Evolutionary conservation across 2,113 vertebrate genomes (phyloP).

Genomic region (Meriones unguiculatus): DNA sequence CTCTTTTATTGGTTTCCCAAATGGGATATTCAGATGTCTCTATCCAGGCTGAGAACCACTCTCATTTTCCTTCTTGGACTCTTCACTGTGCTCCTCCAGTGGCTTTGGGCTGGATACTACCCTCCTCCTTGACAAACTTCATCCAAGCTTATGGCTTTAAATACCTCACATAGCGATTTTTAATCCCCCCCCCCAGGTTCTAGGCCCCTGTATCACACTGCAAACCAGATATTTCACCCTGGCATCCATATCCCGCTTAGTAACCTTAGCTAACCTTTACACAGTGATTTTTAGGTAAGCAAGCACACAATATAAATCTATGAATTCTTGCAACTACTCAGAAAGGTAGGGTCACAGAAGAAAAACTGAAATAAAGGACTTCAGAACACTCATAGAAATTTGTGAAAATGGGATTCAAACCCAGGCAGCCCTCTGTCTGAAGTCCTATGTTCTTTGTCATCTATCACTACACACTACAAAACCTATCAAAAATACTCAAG

Average conservation of each 20-base stretch:
- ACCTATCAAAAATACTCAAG: not conserved
- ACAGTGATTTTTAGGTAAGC: not conserved
- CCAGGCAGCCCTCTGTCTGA: not conserved
- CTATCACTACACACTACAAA: not conserved
- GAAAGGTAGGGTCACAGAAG: conserved; percentile 2
- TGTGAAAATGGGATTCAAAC: not conserved
- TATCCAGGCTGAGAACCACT: not conserved
- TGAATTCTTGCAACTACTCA: not conserved
- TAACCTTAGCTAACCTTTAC: conserved; percentile 35
- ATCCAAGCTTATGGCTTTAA: not conserved
- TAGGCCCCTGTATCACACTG: not conserved
- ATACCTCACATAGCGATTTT: conserved; percentile 14
- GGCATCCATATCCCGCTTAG: not conserved
- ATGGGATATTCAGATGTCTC: not conserved
- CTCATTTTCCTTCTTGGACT: not conserved
- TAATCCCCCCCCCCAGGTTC: not conserved
- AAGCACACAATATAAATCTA: conserved; percentile 13
- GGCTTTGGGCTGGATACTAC: not conserved
- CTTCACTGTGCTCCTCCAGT: not conserved
- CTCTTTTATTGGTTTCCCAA: not conserved
- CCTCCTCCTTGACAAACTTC: not conserved
- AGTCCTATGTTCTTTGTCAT: not conserved
- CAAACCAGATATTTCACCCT: not conserved
- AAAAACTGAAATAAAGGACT: not conserved
- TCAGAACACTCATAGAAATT: not conserved